Base-by-base conservation (phyloP, 2,888 invertebrate genomes). In the Drosophila helvetica region DNA sequence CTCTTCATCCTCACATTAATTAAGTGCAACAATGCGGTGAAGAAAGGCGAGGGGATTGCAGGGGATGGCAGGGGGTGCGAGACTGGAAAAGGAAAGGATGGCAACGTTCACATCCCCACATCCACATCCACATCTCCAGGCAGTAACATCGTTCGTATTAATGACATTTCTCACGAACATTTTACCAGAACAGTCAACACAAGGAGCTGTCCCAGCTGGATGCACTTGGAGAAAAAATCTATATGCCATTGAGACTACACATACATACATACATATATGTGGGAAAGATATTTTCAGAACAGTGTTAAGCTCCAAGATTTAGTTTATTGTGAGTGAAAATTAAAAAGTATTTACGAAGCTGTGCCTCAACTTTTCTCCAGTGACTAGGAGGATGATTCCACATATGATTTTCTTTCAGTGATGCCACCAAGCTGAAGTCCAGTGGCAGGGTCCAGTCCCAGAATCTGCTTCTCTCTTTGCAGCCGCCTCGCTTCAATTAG, bases 401-500 rank as follows among this genome's bases (percentile, higher is more conserved):
- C 27, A 27, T 8, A 6, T 27, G 27, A 8, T 19, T 12, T 6
- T 50, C 15, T 42, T 38, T 65, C 46, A 22, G 56, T 15, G 9
- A 59, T 17, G 17, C 15, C 17, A n/a, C 9, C 17, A 19, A 33
- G 6, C 59, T 22, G 18, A 9, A n/a, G 48, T 61, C 53, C 70
- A 65, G 60, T 45, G 22, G 58, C 59, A 22, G 57, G 59, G 61
- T 59, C 55, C 67, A 65, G 64, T 57, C 59, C 38, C 62, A 66
- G 57, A 66, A 66, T 66, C 30, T 33, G 48, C 38, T 74, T 42
- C 74, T 48, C 58, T 77, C 63, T 68, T 64, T 62, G 64, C 78
- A 57, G 66, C 58, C 57, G 80, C 64, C 75, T 83, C 78, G 88
- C 87, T 85, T 90, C 89, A 90, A 90, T 90, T 90, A 90, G 89